phyloP scores from a whole-genome alignment of 2,888 invertebrate genomes.

The Salticus scenicus region DNA sequence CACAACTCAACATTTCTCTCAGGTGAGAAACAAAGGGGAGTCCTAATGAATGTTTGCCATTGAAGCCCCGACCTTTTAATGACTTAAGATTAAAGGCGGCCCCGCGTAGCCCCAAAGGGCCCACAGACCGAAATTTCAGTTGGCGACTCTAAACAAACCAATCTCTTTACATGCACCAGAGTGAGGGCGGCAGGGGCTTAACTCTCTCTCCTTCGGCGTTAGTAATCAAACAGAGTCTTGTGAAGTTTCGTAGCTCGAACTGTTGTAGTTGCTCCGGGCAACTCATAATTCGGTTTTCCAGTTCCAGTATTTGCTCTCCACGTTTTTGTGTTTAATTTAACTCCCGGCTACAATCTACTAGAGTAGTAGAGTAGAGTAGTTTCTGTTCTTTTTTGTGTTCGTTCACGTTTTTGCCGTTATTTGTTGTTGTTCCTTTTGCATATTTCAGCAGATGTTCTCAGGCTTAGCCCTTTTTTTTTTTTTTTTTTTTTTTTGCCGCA shows the following conservation, averaged over 20 bases:
- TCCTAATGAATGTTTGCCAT: conserved; percentile 60
- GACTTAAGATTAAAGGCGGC: conserved; percentile 56
- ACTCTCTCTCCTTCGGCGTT: conserved; percentile 57
- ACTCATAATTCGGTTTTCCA: conserved; percentile 53
- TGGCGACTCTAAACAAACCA: conserved; percentile 12
- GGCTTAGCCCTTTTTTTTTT: no score
- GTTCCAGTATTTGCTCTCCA: conserved; percentile 28
- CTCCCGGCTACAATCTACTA: conserved; percentile 62
- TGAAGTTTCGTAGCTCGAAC: conserved; percentile 64
- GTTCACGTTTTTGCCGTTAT: background rate
- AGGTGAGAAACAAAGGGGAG: background rate
- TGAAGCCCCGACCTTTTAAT: conserved; percentile 55
- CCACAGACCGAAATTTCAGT: conserved; percentile 41
- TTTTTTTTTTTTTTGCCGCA: no score
- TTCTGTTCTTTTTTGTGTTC: no score
- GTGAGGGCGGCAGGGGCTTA: background rate
- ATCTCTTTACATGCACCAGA: conserved; percentile 6
- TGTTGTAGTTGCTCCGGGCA: conserved; percentile 47
- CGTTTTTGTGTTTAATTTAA: conserved; percentile 63
- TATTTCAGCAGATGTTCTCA: background rate
- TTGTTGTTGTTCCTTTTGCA: background rate
- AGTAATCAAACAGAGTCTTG: conserved; percentile 68
- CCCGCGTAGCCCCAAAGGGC: background rate
- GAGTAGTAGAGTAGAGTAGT: conserved; percentile 14
- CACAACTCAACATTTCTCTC: background rate